A percentile compares a stretch with the other conserved stretches of the same genome.
Conservation (phyloP, 2,888 invertebrate species). For the Dryococelus australis region DNA sequence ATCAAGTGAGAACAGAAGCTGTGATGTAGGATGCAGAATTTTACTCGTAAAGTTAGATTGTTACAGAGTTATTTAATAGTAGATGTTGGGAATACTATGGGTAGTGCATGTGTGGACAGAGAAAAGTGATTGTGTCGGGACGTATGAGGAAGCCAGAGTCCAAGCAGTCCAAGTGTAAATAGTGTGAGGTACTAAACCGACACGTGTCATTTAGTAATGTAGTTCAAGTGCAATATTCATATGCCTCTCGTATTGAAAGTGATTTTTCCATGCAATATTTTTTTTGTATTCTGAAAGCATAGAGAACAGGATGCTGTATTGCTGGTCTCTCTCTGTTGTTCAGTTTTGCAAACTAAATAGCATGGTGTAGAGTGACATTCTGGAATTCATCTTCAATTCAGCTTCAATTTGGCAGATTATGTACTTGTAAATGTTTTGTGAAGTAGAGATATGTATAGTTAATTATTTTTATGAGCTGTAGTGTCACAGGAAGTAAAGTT, state of each 20-base stretch:
- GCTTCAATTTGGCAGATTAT: no score
- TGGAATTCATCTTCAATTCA: no score
- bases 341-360: no score
- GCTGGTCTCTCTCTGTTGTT: no score
- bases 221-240: no score
- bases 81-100: neutral
- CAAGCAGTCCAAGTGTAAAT: neutral
- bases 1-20: constrained; percentile 39
- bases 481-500: no score
- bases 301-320: no score
- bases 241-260: no score
- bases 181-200: neutral
- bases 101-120: neutral
- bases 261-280: neutral
- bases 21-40: constrained; percentile 36
- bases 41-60: constrained; percentile 18
- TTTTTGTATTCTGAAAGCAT: neutral
- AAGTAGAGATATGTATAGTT: no score
- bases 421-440: no score
- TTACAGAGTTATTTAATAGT: constrained; percentile 16
- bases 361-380: no score
- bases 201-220: neutral
- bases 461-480: no score
- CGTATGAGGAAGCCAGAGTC: neutral
- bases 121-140: neutral